phyloP scores from a whole-genome alignment of 2,888 invertebrate genomes.

The Leptinotarsa rubiginosa region DNA sequence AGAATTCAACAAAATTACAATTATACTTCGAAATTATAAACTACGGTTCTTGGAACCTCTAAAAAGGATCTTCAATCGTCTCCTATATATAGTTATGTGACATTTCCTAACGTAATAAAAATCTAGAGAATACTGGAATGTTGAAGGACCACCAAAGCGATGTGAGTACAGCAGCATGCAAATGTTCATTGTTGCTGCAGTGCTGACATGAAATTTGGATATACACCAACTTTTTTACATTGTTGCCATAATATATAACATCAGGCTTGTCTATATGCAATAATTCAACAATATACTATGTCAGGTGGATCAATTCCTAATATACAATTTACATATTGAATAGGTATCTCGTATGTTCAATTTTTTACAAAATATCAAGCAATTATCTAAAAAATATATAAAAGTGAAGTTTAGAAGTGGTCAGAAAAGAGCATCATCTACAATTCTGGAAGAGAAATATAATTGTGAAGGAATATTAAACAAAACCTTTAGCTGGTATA shows the following conservation, averaged over 20 bases:
- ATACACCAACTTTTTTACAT: conserved; percentile 12
- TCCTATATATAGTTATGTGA: conserved; percentile 20
- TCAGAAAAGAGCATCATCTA: not conserved
- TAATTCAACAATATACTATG: conserved; percentile 45
- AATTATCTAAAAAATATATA: conserved; percentile 30
- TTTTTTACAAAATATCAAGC: conserved; percentile 45
- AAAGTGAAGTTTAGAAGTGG: conserved; percentile 14
- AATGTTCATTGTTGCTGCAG: not conserved
- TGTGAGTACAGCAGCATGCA: conserved; percentile 7
- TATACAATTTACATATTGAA: conserved; percentile 49
- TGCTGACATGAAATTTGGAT: not conserved
- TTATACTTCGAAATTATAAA: conserved; percentile 33
- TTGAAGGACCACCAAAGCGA: conserved; percentile 16
- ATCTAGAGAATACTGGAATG: conserved; percentile 30
- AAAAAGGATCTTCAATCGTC: conserved; percentile 25
- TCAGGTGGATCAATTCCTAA: conserved; percentile 44
- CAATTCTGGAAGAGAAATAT: too few species aligned
- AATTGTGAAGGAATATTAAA: too few species aligned
- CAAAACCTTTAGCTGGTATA: too few species aligned
- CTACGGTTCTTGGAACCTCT: conserved; percentile 36
- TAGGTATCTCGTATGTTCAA: conserved; percentile 46
- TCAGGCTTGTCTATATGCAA: conserved; percentile 18
- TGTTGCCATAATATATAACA: conserved; percentile 13
- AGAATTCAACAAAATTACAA: conserved; percentile 42
- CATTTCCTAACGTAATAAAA: conserved; percentile 22